Evolutionary conservation across 2,888 invertebrate genomes (phyloP), one percentile per base, ranked within the genome.

Genomic region (Campopleginae sp.): DNA sequence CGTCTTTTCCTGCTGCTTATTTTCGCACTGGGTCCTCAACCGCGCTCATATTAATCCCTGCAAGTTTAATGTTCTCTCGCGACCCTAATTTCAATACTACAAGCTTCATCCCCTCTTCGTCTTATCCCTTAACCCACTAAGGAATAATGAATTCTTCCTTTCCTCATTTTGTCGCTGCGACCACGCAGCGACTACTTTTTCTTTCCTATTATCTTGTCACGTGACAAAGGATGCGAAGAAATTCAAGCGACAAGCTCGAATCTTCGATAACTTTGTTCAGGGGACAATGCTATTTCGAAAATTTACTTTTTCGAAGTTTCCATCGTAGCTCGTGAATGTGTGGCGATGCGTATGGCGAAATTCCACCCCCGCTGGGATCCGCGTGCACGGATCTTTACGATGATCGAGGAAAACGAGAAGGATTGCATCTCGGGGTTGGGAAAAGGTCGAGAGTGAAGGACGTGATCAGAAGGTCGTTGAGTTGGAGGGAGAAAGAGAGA

Each of bases 41-140:
- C 77, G 46, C 83, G 88, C 86, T 87, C 87, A 91, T 92, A 91
- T 92, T 92, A 92, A 92, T 92, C 89, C 91, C 81, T 92, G 91
- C 90, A 92, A 92, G 89, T 92, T 93, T 92, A 91, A 93, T 91
- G 91, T 88, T 85, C 86, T 68, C 84, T 71, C 85, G 85, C 89
- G 88, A 89, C 88, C 87, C 90, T 91, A 92, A 92, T 93, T 92
- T 91, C 91, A 92, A 91, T 91, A 88, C 89, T 80, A 80, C 87
- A 79, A 81, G 83, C 86, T 84, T 88, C 74, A 83, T 86, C 44
- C 76, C 76, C 72, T 76, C 82, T 78, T 79, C 54, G 68, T 68
- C 76, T 76, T 71, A 48, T 66, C 76, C 80, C 77, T 68, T 63
- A 72, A 80, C 76, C 74, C 82, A 70, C 51, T 51, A 61, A 70